A percentile compares a stretch with the other conserved stretches of the same genome.
Conservation (phyloP, 1,140 invertebrate genomes). For the Liolophura sinensis region DNA sequence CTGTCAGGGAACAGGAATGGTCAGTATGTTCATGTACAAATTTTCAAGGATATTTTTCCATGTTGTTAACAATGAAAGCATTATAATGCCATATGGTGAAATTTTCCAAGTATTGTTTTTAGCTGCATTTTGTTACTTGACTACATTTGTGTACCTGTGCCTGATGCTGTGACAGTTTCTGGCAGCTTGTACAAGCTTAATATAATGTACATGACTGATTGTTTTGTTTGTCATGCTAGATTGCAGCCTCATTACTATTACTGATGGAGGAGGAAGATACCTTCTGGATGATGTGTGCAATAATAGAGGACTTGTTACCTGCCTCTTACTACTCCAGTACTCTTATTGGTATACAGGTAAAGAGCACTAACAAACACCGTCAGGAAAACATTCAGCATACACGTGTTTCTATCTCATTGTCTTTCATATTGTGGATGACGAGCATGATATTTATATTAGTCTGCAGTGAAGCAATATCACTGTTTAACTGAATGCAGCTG, state of each 20-base stretch:
- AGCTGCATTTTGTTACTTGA: neutral
- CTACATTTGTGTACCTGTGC: neutral
- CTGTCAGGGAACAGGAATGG: conserved; percentile 94
- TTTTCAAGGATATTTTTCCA: too few relatives aligned
- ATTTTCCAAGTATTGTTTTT: neutral
- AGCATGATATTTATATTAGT: too few relatives aligned
- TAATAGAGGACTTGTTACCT: conserved; percentile 96
- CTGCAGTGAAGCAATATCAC: too few relatives aligned
- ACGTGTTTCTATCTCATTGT: too few relatives aligned
- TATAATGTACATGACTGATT: neutral
- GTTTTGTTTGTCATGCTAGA: conserved; percentile 58
- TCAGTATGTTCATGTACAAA: conserved; percentile 39
- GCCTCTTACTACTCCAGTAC: conserved; percentile 97
- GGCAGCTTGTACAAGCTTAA: neutral
- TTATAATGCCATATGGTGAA: neutral
- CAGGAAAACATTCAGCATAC: too few relatives aligned
- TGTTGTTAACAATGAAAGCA: too few relatives aligned
- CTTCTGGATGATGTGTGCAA: conserved; percentile 98
- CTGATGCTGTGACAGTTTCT: neutral
- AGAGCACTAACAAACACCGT: neutral
- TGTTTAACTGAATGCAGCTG: too few relatives aligned
- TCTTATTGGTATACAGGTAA: conserved; percentile 72
- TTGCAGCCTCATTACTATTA: conserved; percentile 91
- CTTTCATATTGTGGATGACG: too few relatives aligned
- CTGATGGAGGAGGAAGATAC: conserved; percentile 98